Percentiles rank a stretch among this genome's conserved stretches.
Evolutionary conservation across 2,888 invertebrate genomes (phyloP).

Genomic region (Apodemia zela): DNA sequence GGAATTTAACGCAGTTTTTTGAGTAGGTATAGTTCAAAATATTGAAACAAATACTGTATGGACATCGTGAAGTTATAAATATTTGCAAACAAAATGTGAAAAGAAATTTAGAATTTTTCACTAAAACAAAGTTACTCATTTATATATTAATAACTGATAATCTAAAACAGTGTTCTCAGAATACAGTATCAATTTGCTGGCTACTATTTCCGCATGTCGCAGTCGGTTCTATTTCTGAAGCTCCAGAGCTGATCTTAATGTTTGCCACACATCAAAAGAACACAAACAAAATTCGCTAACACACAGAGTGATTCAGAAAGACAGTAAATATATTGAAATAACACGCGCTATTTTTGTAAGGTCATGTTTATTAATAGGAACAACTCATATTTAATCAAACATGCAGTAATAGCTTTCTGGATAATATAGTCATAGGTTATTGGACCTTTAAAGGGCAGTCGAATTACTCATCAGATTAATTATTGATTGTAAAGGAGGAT

Average conservation of each 20-base stretch:
- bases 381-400: constrained; percentile 1
- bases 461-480: neutral
- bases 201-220: constrained; percentile 63
- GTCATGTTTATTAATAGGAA: constrained; percentile 10
- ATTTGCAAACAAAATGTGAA: neutral
- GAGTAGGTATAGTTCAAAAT: no score
- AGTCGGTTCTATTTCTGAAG: constrained; percentile 55
- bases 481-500: no score
- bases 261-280: constrained; percentile 27
- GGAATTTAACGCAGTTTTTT: no score
- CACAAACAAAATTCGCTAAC: constrained; percentile 17
- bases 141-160: constrained; percentile 10
- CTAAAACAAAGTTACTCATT: neutral
- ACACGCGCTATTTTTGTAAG: neutral
- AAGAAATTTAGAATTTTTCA: neutral
- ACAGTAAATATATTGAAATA: neutral
- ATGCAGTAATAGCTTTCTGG: neutral
- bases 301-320: neutral
- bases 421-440: neutral
- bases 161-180: constrained; percentile 15
- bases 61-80: neutral
- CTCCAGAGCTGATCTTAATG: constrained; percentile 28
- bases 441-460: neutral
- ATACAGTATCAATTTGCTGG: constrained; percentile 39
- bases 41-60: neutral